These are phyloP conservation scores for Nesospiza acunhae DNA, from an alignment of 2,113 vertebrate genomes.

Conservation along the genomic window DNA sequence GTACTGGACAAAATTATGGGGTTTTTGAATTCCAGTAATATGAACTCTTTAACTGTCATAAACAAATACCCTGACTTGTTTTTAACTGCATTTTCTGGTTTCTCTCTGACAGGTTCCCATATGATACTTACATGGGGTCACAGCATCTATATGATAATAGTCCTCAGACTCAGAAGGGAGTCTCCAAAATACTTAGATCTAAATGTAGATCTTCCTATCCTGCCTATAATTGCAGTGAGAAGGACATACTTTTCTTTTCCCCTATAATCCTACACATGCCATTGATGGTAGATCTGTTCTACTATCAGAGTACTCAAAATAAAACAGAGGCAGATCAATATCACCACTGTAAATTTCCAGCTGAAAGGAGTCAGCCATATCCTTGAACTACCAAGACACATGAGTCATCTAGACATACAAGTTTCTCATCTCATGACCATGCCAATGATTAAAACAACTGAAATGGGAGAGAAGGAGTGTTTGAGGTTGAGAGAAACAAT, in stretches of 20 bases:
- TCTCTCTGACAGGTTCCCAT: background rate
- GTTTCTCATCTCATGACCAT: background rate
- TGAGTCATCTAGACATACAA: background rate
- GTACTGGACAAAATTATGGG: background rate
- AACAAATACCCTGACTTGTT: conserved; percentile 4
- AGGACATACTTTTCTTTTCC: background rate
- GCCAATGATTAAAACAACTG: background rate
- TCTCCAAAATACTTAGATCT: background rate
- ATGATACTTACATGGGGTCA: background rate
- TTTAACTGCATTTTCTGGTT: conserved; percentile 33
- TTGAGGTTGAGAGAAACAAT: background rate
- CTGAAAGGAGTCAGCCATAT: background rate
- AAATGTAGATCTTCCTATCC: background rate
- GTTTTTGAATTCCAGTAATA: conserved; percentile 3
- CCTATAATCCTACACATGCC: background rate
- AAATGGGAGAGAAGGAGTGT: background rate
- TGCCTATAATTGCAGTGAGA: background rate
- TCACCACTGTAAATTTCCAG: background rate
- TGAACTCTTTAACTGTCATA: background rate
- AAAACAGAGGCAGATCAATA: background rate
- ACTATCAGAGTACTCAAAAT: background rate
- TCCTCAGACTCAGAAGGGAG: background rate
- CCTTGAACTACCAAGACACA: background rate
- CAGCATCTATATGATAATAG: background rate
- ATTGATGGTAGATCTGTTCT: background rate